Evolutionary conservation across 2,113 vertebrate genomes (phyloP), one percentile per base, ranked within the genome.

Genomic region (Danio rerio): DNA sequence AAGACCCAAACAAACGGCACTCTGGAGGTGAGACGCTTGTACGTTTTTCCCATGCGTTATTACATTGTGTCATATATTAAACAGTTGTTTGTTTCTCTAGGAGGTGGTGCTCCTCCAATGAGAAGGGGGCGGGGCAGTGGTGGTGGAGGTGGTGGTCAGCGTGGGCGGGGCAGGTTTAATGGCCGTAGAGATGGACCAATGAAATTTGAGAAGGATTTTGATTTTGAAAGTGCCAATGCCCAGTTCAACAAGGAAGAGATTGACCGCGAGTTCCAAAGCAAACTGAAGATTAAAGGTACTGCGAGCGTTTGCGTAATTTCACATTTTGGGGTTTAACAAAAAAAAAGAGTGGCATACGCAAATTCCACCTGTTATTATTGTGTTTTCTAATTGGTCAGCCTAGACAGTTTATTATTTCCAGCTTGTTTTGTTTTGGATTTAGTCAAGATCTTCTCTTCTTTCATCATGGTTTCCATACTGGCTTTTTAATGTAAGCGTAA

Each of bases 211-310:
- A 97, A 99, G 88, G 98, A 99, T 90, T 99, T 99, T 81, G 98
- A 99, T 92, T 99, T 99, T 83, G 98, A 99, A 93, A 98, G 95
- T 80, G 97, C 98, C 81, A 99, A 99, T 52, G 98, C 98, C 0
- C 98, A 98, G 63, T 99, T 99, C 90, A 98, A 99, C 91, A 99
- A 99, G 88, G 98, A 99, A 43, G 98, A 99, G 88, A 98, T 99
- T 5, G 97, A 99, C 90, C 95, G 96, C 83, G 98, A 99, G 89
- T 97, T 99, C 82, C 98, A 99, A 89, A 98, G 91, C 92, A 99
- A 99, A 88, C 96, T 99, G 66, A 99, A 99, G 86, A 93, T 98
- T 84, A 99, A 97, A 96, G 98, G 98, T 97, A 91, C 73, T 6
- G 12, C 20, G 1, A 40, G 13, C 43, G 31, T 31, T 31, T 31